These are phyloP conservation scores for Metallyticus violacea DNA, from an alignment of 2,888 invertebrate genomes.

Conservation along the genomic window DNA sequence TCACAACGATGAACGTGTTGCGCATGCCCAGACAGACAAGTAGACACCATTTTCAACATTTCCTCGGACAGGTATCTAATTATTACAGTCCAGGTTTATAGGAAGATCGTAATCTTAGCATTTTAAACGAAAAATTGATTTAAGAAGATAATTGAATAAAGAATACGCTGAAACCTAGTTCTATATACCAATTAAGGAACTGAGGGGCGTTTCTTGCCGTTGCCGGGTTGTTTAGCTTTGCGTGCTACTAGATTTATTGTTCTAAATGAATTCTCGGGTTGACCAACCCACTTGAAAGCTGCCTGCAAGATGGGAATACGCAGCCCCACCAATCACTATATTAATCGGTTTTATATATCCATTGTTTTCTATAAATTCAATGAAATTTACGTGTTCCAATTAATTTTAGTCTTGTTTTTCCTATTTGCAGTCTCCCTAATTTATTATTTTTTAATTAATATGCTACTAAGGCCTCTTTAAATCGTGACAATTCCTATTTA, in stretches of 20 bases:
- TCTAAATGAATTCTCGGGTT: neutral
- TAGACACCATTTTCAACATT: neutral
- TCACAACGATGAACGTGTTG: neutral
- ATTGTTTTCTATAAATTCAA: no score
- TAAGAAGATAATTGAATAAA: neutral
- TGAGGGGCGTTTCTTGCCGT: neutral
- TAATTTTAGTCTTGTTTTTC: no score
- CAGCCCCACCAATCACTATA: neutral
- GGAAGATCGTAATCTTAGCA: neutral
- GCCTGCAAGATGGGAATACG: neutral
- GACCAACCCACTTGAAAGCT: neutral
- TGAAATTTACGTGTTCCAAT: no score
- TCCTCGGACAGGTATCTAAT: neutral
- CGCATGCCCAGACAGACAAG: neutral
- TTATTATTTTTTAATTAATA: no score
- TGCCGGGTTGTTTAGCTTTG: neutral
- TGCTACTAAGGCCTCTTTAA: no score
- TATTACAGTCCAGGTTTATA: no score
- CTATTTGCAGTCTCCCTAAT: no score
- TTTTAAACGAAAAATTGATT: slow-evolving; percentile 3
- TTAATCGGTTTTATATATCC: no score
- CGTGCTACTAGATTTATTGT: slow-evolving; percentile 11
- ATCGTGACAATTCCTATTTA: no score
- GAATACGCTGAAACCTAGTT: neutral
- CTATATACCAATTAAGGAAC: neutral